These are phyloP conservation scores for Cryptosula pallasiana DNA, from an alignment of 2,888 invertebrate genomes.

Conservation along the genomic window DNA sequence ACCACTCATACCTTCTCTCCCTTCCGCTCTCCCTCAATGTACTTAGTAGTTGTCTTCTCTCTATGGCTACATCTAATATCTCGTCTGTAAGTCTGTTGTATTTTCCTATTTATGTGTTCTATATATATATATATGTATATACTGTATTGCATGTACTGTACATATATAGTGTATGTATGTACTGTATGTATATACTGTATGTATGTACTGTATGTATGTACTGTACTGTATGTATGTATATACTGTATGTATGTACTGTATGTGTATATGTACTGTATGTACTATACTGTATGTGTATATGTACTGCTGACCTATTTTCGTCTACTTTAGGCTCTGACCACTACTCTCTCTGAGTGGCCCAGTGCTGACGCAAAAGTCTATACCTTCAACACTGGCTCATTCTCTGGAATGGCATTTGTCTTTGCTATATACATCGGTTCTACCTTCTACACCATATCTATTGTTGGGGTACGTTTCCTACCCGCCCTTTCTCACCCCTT, in stretches of 20 bases:
- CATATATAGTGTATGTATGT: too few relatives aligned
- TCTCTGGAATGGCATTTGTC: slow-evolving; percentile 5
- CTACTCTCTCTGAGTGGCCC: slow-evolving; percentile 4
- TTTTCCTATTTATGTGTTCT: background rate
- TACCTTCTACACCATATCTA: slow-evolving; percentile 65
- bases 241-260: too few relatives aligned
- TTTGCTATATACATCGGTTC: slow-evolving; percentile 23
- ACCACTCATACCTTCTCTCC: slow-evolving; percentile 16
- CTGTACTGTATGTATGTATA: too few relatives aligned
- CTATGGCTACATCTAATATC: slow-evolving; percentile 29
- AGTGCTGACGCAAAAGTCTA: background rate
- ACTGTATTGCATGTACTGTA: background rate
- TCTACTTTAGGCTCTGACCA: background rate
- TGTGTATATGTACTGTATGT: background rate
- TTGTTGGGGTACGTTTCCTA: slow-evolving; percentile 71
- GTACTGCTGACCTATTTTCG: background rate
- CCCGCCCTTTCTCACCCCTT: too few relatives aligned
- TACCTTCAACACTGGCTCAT: slow-evolving; percentile 4
- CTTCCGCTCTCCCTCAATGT: slow-evolving; percentile 29
- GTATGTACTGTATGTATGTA: too few relatives aligned
- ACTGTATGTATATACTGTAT: too few relatives aligned
- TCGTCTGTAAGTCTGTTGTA: background rate
- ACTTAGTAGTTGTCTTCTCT: slow-evolving; percentile 35
- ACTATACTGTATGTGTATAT: background rate
- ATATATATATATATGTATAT: too few relatives aligned